A percentile compares a stretch with the other conserved stretches of the same genome.
phyloP scores from a whole-genome alignment of 2,888 invertebrate genomes.

The Isotomurus palustris region DNA sequence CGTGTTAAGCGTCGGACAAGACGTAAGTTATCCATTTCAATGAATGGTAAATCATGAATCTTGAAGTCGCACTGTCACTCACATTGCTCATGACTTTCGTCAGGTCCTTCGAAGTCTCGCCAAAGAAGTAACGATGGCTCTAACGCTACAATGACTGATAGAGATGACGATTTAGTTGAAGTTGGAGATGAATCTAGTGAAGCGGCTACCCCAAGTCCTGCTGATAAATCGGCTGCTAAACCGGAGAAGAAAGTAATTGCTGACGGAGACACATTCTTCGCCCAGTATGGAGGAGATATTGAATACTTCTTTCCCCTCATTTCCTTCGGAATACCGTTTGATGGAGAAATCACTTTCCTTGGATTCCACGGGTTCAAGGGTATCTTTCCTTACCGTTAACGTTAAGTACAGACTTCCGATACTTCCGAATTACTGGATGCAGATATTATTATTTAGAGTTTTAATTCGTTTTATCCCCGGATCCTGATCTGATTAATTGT shows the following conservation, averaged over 20 bases:
- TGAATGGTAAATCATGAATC: too few relatives aligned
- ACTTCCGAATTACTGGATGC: too few relatives aligned
- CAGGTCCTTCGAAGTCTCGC: too few relatives aligned
- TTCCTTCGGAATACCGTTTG: slow-evolving; percentile 41
- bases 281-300: slow-evolving; percentile 41
- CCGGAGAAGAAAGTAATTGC: slow-evolving; percentile 5
- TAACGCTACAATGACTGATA: neutral
- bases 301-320: slow-evolving; percentile 43
- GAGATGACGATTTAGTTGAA: neutral
- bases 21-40: too few relatives aligned
- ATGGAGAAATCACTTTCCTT: slow-evolving; percentile 41
- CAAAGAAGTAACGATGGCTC: neutral
- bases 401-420: too few relatives aligned
- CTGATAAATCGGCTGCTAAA: neutral
- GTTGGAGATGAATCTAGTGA: neutral
- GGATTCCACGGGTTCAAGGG: slow-evolving; percentile 44
- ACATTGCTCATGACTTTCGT: too few relatives aligned
- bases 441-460: too few relatives aligned
- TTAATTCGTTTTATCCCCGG: too few relatives aligned
- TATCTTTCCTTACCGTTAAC: slow-evolving; percentile 41
- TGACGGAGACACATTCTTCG: slow-evolving; percentile 32
- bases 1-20: neutral
- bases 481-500: too few relatives aligned
- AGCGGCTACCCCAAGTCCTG: neutral
- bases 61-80: too few relatives aligned